Base-by-base conservation (phyloP, 1,140 invertebrate genomes). In the Asbolus verrucosus region DNA sequence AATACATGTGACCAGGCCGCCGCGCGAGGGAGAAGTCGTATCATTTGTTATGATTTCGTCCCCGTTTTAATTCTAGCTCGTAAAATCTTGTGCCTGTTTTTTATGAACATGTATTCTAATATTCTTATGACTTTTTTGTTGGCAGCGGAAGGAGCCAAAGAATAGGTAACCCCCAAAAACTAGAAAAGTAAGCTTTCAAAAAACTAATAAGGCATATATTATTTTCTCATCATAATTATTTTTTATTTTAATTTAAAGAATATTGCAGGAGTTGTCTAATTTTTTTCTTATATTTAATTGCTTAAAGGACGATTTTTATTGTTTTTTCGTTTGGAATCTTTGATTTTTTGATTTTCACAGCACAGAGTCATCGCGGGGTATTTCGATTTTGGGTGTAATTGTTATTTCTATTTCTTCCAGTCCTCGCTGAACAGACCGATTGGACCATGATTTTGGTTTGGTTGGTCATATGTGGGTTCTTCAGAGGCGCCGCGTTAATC, bases 401-500 rank as follows among this genome's bases (percentile, higher is more conserved):
- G 59, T 65, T 76, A 69, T 79, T 71, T 77, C 67, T 74, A 67
- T 75, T 75, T 77, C 72, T 84, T 86, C 8, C 78, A 90, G 89
- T 88, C 43, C 82, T 92, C 74, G 87, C 88, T 1, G 84, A 88
- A 73, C 88, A 90, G 80, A 87, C 83, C 1, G 87, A 89, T 8
- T 90, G 87, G 84, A 83, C 85, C 1, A 83, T 84, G 11, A 81
- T 92, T 1, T 85, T 92, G 83, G 75, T 88, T 27, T 88, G 87
- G 86, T 78, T 90, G 50, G 87, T 87, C 0, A 87, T 90, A 60
- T 89, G 87, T 74, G 91, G 91, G 31, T 92, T 92, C 81, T 86
- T 91, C 76, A 83, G 91, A 27, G 91, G 91, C 61, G 87, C 88
- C 74, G 89, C 89, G 3, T 80, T 92, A 14, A 90, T 90, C 54